Evolutionary conservation across 2,888 invertebrate species (phyloP).

Genomic region (Hydropsyche betteni): DNA sequence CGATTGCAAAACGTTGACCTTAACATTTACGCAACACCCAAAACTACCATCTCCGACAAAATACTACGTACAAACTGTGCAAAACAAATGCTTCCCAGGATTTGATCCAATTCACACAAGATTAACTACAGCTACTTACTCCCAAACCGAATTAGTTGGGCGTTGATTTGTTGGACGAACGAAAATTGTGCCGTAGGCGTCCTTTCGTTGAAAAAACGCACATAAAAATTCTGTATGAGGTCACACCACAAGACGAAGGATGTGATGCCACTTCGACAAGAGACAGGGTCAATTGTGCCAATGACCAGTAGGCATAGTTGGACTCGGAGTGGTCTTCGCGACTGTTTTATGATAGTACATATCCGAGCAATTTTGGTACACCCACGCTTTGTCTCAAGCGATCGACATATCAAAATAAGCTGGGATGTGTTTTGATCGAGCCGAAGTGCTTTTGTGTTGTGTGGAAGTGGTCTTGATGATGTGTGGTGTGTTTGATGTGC

Average conservation of each 20-base stretch:
- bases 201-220: constrained; percentile 5
- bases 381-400: constrained; percentile 2
- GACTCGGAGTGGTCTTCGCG: background rate
- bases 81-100: too few species aligned
- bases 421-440: too few species aligned
- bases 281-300: constrained; percentile 20
- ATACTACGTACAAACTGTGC: too few species aligned
- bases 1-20: too few species aligned
- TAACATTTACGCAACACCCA: too few species aligned
- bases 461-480: too few species aligned
- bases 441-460: too few species aligned
- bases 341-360: too few species aligned
- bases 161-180: constrained; percentile 7
- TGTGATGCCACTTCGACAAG: constrained; percentile 12
- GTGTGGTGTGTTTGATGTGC: too few species aligned
- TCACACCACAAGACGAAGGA: constrained; percentile 8
- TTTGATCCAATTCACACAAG: too few species aligned
- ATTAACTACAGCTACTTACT: too few species aligned
- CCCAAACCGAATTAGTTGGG: background rate
- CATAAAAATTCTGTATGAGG: constrained; percentile 27
- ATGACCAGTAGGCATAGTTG: constrained; percentile 1
- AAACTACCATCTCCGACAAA: too few species aligned
- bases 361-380: background rate
- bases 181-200: background rate
- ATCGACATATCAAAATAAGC: background rate